A percentile compares a stretch with the other conserved stretches of the same genome.
Conservation (phyloP, 2,113 vertebrate genomes). For the Rhinoptilus africanus region DNA sequence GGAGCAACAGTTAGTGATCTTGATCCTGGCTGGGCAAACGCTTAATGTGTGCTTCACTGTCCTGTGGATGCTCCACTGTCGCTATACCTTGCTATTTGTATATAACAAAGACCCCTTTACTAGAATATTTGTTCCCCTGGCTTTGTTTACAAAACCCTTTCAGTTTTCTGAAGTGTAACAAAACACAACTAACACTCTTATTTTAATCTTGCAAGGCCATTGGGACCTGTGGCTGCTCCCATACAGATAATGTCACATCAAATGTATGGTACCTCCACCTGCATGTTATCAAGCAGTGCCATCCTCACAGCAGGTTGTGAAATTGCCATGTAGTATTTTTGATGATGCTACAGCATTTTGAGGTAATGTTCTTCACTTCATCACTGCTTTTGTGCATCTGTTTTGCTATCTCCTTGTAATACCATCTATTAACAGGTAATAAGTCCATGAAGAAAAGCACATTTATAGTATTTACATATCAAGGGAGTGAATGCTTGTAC, state of each 20-base stretch:
- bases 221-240: background rate
- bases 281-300: background rate
- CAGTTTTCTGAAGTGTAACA: background rate
- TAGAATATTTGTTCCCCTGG: background rate
- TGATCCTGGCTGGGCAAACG: background rate
- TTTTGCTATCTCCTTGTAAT: background rate
- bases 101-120: background rate
- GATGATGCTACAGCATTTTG: background rate
- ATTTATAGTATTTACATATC: background rate
- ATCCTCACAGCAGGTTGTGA: background rate
- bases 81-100: background rate
- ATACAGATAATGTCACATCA: background rate
- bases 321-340: background rate
- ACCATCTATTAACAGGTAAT: background rate
- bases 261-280: background rate
- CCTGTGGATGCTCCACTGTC: background rate
- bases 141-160: background rate
- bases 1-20: background rate
- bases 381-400: rapidly evolving
- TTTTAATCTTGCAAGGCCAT: background rate
- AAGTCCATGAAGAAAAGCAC: background rate
- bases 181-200: background rate
- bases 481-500: background rate
- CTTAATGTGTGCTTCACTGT: background rate
- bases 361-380: background rate